A percentile compares a stretch with the other conserved stretches of the same genome.
Evolutionary conservation across 2,888 invertebrate genomes (phyloP).

Genomic region (Unio pictorum): DNA sequence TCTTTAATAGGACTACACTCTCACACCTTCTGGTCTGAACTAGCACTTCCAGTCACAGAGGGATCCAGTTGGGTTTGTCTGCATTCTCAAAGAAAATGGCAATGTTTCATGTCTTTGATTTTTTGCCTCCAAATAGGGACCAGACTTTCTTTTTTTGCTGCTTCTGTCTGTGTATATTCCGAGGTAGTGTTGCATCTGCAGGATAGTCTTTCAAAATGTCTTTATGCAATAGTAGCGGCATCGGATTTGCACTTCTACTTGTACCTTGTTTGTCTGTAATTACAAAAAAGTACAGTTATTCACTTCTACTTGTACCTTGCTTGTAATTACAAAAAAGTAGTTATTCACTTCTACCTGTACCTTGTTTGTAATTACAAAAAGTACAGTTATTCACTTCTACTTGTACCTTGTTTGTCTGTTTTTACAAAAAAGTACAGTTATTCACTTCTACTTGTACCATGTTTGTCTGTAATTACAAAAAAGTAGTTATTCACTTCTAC

Average conservation of each 20-base stretch:
- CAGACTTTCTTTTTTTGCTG: constrained; percentile 42
- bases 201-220: constrained; percentile 37
- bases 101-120: constrained; percentile 35
- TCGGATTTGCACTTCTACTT: constrained; percentile 15
- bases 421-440: not conserved
- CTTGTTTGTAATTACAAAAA: no score
- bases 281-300: not conserved
- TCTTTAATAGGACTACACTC: no score
- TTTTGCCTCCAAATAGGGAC: constrained; percentile 40
- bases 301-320: no score
- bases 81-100: no score
- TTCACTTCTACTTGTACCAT: no score
- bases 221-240: constrained; percentile 23
- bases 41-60: no score
- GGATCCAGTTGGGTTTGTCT: no score
- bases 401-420: not conserved
- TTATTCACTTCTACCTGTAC: no score
- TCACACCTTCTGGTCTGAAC: no score
- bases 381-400: no score
- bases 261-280: constrained; percentile 36
- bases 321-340: no score
- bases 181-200: constrained; percentile 31
- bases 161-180: constrained; percentile 27
- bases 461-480: no score
- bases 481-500: constrained; percentile 4